Evolutionary conservation across 2,113 vertebrate species (phyloP), one percentile per base, ranked within the genome.

Genomic region (Tympanuchus pallidicinctus): DNA sequence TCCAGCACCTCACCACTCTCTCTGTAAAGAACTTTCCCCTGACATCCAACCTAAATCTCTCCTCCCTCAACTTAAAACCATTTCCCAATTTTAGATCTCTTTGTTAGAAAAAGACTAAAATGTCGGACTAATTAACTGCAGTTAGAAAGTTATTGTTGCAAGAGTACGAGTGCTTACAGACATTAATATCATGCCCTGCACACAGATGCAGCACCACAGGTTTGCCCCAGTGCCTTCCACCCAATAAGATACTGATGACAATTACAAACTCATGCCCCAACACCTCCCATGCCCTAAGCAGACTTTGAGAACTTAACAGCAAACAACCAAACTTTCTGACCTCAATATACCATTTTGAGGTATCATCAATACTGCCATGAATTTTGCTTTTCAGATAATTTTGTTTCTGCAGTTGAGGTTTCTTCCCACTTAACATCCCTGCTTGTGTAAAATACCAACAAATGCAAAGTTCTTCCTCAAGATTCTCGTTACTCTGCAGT

Each of bases 271-370:
- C 1, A 0, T 84, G 82, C 82, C 89, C 93, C 74, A 90, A 78
- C 85, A 94, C 83, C 79, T 92, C 75, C 70, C 88, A 65, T 92
- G 86, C 61, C 66, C 84, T 80, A 48, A 85, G 52, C 77, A 94
- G 30, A 24, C 24, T 47, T 75, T 19, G 14, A 25, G 22, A 56
- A 34, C n/a, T 24, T 28, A 60, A 47, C 24, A 60, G 73, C 83
- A 92, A 95, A 93, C 86, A 93, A 76, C 54, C 54, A 0, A 95
- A 92, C 71, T 82, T 92, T 88, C 86, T 95, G 89, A 94, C 84
- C 91, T 93, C 95, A 82, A 89, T 38, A 52, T 84, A 59, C 11
- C 18, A 59, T 59, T 59, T 20, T 21, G 56, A 59, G 18, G 11
- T n/a, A 61, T 34, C 17, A 74, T 40, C 71, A 90, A 81, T 71